Conservation (phyloP, 2,888 invertebrate species). For the Eurytoma adleriae region DNA sequence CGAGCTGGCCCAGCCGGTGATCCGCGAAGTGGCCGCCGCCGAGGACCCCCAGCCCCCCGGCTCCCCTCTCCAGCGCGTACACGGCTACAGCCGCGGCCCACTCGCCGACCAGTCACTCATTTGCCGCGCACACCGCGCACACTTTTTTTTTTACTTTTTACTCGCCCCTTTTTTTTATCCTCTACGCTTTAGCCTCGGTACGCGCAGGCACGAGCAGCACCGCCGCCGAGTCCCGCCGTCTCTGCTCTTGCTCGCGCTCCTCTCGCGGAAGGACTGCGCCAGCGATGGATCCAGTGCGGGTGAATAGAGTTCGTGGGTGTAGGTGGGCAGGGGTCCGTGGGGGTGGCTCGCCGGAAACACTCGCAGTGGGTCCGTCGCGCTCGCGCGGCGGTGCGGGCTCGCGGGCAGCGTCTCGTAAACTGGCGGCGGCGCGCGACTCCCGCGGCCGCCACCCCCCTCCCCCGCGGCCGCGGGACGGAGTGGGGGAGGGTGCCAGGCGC, state of each 20-base stretch:
- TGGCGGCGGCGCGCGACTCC: conserved; percentile 66
- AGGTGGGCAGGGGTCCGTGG: neutral
- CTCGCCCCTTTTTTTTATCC: neutral
- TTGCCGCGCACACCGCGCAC: neutral
- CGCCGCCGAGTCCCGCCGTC: neutral
- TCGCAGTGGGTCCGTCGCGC: too few relatives aligned
- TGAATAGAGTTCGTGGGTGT: neutral
- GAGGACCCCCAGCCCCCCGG: conserved; percentile 74
- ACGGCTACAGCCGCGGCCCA: conserved; percentile 72
- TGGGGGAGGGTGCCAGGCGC: too few relatives aligned
- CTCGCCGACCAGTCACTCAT: conserved; percentile 59
- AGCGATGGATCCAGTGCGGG: neutral
- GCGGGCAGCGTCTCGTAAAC: conserved; percentile 69
- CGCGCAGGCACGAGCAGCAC: neutral
- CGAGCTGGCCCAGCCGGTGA: conserved; percentile 12
- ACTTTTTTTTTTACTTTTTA: neutral
- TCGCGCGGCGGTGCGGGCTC: conserved; percentile 63
- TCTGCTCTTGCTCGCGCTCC: neutral
- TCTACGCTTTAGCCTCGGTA: neutral
- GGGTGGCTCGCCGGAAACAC: neutral
- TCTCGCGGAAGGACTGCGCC: conserved; percentile 12
- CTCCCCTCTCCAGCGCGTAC: conserved; percentile 75
- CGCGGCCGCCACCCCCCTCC: conserved; percentile 38
- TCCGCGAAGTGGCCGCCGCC: conserved; percentile 66
- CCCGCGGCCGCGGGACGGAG: neutral